Evolutionary conservation across 2,797 vertebrate genomes (phyloP).

Genomic region (Luscinia luscinia): DNA sequence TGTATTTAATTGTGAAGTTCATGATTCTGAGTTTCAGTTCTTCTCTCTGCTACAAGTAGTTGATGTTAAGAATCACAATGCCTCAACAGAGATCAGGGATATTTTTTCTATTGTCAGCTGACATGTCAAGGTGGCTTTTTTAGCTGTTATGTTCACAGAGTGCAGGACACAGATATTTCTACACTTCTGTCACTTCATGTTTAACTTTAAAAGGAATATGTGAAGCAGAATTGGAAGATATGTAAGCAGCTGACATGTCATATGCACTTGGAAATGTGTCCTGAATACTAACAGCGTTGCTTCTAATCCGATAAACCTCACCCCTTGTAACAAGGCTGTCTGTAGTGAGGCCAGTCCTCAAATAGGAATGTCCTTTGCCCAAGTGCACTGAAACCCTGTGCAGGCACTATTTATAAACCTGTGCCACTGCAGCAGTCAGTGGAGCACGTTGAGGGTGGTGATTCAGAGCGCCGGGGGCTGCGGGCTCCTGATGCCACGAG

Average conservation of each 20-base stretch:
- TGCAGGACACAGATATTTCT: constrained; percentile 50
- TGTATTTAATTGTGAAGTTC: not conserved
- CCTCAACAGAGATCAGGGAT: not conserved
- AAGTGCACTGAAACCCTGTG: not conserved
- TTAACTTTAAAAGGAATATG: constrained; percentile 55
- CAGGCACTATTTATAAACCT: constrained; percentile 32
- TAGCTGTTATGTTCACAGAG: constrained; percentile 50
- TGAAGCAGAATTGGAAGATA: constrained; percentile 51
- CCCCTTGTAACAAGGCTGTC: not conserved
- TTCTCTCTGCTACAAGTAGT: not conserved
- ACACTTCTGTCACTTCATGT: constrained; percentile 63
- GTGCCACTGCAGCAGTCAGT: not conserved
- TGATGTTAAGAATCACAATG: not conserved
- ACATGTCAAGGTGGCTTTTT: constrained; percentile 43
- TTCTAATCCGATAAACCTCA: constrained; percentile 55
- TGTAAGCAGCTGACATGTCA: constrained; percentile 64
- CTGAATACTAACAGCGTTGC: constrained; percentile 28
- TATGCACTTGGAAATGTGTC: constrained; percentile 50
- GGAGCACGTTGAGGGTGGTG: not conserved
- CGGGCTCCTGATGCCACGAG: not conserved
- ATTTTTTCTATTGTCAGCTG: constrained; percentile 37
- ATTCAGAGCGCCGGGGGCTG: not conserved
- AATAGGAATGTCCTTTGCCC: not conserved
- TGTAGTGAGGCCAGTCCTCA: constrained; percentile 14
- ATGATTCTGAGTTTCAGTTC: not conserved